Evolutionary conservation across 1,140 invertebrate genomes (phyloP), one percentile per base, ranked within the genome.

Genomic region (Leptopilina boulardi): DNA sequence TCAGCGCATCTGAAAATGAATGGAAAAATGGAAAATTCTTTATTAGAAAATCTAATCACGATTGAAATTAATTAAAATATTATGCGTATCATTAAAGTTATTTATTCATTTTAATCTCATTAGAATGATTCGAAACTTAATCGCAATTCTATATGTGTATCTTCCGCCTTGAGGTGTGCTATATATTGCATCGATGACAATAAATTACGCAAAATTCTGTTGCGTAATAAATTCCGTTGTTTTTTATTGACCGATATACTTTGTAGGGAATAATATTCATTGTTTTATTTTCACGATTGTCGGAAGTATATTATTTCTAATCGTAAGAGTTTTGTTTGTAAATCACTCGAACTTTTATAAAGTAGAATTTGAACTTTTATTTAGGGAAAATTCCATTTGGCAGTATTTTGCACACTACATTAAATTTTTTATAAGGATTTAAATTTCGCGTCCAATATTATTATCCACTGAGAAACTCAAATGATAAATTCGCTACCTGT

Each of bases 1-100:
- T 77, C 76, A 13, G 51, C 71, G n/a, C 54, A 73, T 41, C 76
- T 77, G 71, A 56, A 77, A 77, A 72, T 70, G 34, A 70, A 70
- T 66, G 10, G 18, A 74, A 74, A 66, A 70, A 70, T 66, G 10
- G 18, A 74, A 74, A 66, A 41, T 41, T 18, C 11, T 19, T 19
- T 6, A 21, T 59, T 21, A 59, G 54, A 8, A 23, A 54, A 18
- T 47, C 13, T 47, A 47, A 3, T 47, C 44, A 47, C 0, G 44
- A 15, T 15, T 47, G 1, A 51, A 51, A 51, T 51, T 51, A 51
- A 51, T 51, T n/a, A 51, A 51, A 51, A n/a, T 51, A 51, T 1
- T 1, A 51, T 51, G 18, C 3, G n/a, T 10, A 59, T 23, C 19
- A 23, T 59, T 59, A 23, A 19, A 59, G 54, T 18, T 59, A 21